Base-by-base conservation (phyloP, 2,797 vertebrate genomes). In the Vireo griseus region DNA sequence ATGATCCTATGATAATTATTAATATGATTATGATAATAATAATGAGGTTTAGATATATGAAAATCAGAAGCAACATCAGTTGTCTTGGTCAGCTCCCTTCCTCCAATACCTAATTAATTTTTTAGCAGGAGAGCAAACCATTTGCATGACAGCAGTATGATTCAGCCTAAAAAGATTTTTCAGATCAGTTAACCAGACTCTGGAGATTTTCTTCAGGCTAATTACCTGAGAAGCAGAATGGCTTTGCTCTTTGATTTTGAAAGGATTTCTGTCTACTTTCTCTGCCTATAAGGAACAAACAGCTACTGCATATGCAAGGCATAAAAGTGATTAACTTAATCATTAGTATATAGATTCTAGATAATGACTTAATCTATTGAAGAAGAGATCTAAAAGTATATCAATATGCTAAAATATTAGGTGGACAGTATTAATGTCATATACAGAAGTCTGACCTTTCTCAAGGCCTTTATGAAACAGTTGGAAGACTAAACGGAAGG, bases 231-330 rank as follows among this genome's bases (percentile, higher is more conserved):
- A 40, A 89, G 33, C 16, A 82, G 55, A 92, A 90, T 72, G 12
- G 33, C 51, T 88, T 92, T 90, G 86, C n/a, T 74, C 63, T 96
- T 96, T 92, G 76, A 85, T 92, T 95, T 89, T 94, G 48, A 87
- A 77, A 85, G 58, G 63, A 93, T 85, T 74, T 92, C 26, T 82
- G 5, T 44, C 52, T 61, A 66, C 25, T 77, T 93, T 86, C 57
- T 58, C 22, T 63, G 39, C 10, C 45, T 33, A 26, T 7, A 58
- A 52, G 33, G 25, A 67, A 54, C 71, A 95, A 82, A 61, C 4
- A 59, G 26, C 15, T 72, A 42, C 72, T 68, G 12, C 47, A 40
- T 25, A 61, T 69, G 37, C 42, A 88, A 74, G 51, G 3, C 16
- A 40, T 76, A 45, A 85, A 89, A 89, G 35, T n/a, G 17, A 88